A percentile compares a stretch with the other conserved stretches of the same genome.
These are phyloP conservation scores for Cydia strobilella DNA, from an alignment of 1,140 invertebrate genomes.

Conservation along the genomic window DNA sequence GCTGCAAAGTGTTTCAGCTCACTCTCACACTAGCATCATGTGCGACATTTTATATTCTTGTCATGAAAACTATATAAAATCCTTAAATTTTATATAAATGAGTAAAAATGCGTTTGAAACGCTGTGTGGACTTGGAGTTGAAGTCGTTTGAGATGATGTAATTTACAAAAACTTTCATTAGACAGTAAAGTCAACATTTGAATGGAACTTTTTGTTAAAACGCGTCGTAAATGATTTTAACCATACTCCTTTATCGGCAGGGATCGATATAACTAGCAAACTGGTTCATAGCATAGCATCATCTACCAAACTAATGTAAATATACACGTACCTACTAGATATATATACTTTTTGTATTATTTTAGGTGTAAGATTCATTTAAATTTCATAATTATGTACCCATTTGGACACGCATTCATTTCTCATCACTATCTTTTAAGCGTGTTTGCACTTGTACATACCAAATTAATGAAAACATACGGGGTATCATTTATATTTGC, in stretches of 20 bases:
- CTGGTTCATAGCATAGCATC: conserved; percentile 18
- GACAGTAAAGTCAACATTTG: neutral
- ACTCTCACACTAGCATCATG: too few relatives aligned
- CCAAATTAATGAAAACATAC: neutral
- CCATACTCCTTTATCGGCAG: neutral
- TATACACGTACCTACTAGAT: conserved; percentile 32
- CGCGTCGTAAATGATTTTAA: neutral
- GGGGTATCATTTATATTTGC: neutral
- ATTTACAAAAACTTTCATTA: neutral
- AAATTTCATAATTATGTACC: conserved; percentile 35
- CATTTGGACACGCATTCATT: conserved; percentile 36
- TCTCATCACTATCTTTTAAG: neutral
- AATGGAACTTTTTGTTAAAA: neutral
- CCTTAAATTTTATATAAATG: neutral
- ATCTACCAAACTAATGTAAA: conserved; percentile 31
- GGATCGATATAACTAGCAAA: neutral
- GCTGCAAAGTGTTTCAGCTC: too few relatives aligned
- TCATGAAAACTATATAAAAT: neutral
- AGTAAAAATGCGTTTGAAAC: neutral
- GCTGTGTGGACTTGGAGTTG: neutral
- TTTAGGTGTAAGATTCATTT: conserved; percentile 51
- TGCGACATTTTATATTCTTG: too few relatives aligned
- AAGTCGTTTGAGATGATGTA: neutral
- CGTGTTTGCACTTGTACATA: conserved; percentile 2
- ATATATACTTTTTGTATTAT: conserved; percentile 48